Evolutionary conservation across 2,888 invertebrate genomes (phyloP), one percentile per base, ranked within the genome.

Genomic region (Calliopum simillimum): DNA sequence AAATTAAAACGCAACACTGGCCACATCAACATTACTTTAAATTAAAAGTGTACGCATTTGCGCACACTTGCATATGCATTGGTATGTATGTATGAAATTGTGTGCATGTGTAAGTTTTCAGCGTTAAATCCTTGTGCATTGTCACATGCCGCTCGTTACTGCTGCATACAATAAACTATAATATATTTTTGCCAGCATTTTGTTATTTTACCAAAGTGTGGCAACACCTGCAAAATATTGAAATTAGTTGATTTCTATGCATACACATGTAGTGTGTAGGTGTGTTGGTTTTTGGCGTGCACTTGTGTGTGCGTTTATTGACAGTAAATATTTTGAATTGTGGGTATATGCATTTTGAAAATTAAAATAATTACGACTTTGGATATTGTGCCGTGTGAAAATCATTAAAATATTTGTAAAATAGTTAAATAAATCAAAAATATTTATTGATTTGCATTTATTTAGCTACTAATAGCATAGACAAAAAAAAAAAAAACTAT

Each of bases 21-120:
- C 46, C 69, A 69, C 69, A 71, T 71, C 68, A 68, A 46, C 71
- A 68, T 73, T 70, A 71, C 71, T 73, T 73, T 67, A 71, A 71
- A 71, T 70, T 70, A 73, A 71, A 70, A 56, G 61, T 33, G 49
- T 43, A 69, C 55, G 23, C 33, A 33, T 8, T 5, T 6, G 33
- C 33, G 33, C 33, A 33, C 33, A 33, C 8, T 33, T 33, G 33
- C 33, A 4, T 33, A 8, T 33, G 33, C 8, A 33, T 8, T 6
- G 1, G 33, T 33, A 33, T 33, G 49, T 4, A 23, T 3, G 53
- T 64, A 41, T 53, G 53, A 14, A 19, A 41, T 16, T 41, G 64
- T 51, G 41, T 19, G 8, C 12, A 5, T 51, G 8, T 13, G 8
- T n/a, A 51, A 51, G 8, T 51, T 13, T n/a, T n/a, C 6, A 14